These are phyloP conservation scores for Caenorhabditis remanei DNA, from an alignment of 1,140 invertebrate species.

Conservation along the genomic window DNA sequence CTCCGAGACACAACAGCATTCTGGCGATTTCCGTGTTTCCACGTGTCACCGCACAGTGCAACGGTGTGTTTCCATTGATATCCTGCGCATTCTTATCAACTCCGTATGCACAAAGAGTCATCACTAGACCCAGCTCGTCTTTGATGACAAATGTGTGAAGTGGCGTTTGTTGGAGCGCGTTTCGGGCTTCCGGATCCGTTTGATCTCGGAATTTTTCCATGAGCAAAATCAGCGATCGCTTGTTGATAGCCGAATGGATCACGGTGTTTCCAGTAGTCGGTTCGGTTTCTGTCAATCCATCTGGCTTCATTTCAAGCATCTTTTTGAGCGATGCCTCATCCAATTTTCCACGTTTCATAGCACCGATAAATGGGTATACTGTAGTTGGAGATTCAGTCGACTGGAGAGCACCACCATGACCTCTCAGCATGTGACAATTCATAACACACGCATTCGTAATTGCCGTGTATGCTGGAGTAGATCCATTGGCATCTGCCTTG, in stretches of 20 bases:
- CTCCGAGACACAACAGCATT: constrained; percentile 90
- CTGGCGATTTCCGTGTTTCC: constrained; percentile 74
- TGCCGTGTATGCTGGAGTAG: constrained; percentile 46
- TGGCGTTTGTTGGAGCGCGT: constrained; percentile 73
- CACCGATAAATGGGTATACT: constrained; percentile 71
- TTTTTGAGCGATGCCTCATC: constrained; percentile 70
- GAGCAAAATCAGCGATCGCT: constrained; percentile 71
- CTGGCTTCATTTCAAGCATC: constrained; percentile 72
- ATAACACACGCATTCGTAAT: constrained; percentile 20
- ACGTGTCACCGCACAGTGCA: constrained; percentile 74
- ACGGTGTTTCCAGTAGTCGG: constrained; percentile 74
- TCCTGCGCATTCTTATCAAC: constrained; percentile 72
- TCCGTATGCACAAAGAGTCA: constrained; percentile 52
- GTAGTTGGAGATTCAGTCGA: constrained; percentile 66
- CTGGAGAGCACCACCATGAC: constrained; percentile 62
- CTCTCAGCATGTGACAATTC: constrained; percentile 35
- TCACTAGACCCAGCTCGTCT: constrained; percentile 54
- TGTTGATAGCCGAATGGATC: constrained; percentile 71
- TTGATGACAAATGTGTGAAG: constrained; percentile 72
- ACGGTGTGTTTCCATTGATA: constrained; percentile 73
- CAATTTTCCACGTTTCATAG: constrained; percentile 73
- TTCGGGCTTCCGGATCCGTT: constrained; percentile 74
- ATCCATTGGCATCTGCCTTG: constrained; percentile 33
- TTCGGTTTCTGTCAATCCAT: constrained; percentile 69
- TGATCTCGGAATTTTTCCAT: constrained; percentile 65